phyloP scores from a whole-genome alignment of 2,113 vertebrate genomes.

The Pyxicephalus adspersus region DNA sequence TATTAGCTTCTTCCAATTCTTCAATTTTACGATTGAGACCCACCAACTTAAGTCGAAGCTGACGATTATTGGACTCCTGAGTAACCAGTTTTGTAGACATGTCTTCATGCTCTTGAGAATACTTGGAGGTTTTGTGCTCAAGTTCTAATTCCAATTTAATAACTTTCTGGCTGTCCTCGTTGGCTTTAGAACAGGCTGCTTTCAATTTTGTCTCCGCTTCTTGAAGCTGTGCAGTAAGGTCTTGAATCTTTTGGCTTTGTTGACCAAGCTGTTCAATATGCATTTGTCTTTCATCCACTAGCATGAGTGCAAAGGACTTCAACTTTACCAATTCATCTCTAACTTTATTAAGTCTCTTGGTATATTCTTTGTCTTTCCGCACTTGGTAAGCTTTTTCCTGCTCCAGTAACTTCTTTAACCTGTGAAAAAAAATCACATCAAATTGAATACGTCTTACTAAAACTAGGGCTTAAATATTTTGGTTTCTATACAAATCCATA shows the following conservation, averaged over 20 bases:
- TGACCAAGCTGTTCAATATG: constrained; percentile 89
- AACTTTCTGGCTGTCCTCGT: constrained; percentile 86
- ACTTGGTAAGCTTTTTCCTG: constrained; percentile 93
- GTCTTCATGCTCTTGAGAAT: constrained; percentile 86
- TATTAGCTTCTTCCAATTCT: constrained; percentile 90
- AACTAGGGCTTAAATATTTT: neutral
- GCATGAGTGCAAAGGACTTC: constrained; percentile 94
- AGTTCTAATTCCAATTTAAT: constrained; percentile 86
- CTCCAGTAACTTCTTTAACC: constrained; percentile 92
- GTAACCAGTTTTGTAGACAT: constrained; percentile 82
- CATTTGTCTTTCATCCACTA: constrained; percentile 94
- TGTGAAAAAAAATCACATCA: constrained; percentile 64
- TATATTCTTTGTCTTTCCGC: constrained; percentile 89
- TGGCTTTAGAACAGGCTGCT: constrained; percentile 69
- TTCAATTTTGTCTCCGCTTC: constrained; percentile 85
- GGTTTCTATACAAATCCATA: too few species aligned
- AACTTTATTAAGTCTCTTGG: constrained; percentile 82
- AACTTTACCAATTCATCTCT: constrained; percentile 89
- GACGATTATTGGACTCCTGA: constrained; percentile 86
- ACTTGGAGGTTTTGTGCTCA: constrained; percentile 78
- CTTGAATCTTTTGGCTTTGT: constrained; percentile 88
- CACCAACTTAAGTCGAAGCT: constrained; percentile 83
- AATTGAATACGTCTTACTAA: neutral
- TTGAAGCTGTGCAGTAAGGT: constrained; percentile 84
- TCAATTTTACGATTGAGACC: constrained; percentile 79